Evolutionary conservation across 2,797 vertebrate species (phyloP), one percentile per base, ranked within the genome.

Genomic region (Phaenicophaeus curvirostris): DNA sequence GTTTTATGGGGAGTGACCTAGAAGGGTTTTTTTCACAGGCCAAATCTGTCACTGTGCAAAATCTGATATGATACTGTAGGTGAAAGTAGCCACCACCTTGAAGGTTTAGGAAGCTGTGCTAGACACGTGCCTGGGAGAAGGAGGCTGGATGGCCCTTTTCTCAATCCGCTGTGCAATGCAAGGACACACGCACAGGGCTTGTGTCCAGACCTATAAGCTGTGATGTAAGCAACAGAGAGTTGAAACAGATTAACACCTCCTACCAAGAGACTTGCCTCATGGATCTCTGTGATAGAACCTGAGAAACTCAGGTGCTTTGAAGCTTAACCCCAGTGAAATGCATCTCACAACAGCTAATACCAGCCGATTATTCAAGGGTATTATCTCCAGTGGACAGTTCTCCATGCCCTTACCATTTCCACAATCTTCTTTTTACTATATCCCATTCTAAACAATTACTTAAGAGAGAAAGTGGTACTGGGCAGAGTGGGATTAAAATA

Each of bases 401-500:
- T 73, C 33, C 1, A 1, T 55, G 50, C 6, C 42, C n/a, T 91
- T 65, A 59, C 20, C 5, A 5, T 75, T 66, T 77, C 24, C 33
- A 20, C 78, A 87, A 90, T 87, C 87, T 82, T 77, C 79, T 93
- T 81, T 82, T 62, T 59, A 59, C 19, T 69, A 90, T 87, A 92
- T 80, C 30, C 28, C 28, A 24, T 83, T 66, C 74, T 59, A 58
- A 95, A 93, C 19, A 89, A 71, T 58, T 85, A 44, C 35, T 96
- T 83, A 65, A 78, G 62, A 66, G 41, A 67, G 33, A 87, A 92
- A 73, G 53, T 50, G 33, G 75, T 81, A 86, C 68, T 15, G n/a
- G 67, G 66, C 91, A 90, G 68, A 91, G 75, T 53, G 81, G 55
- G 72, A 93, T 85, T 95, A 91, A 91, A 95, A 83, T 78, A 69